Evolutionary conservation across 2,113 vertebrate genomes (phyloP).

Genomic region (Edolisoma coerulescens): DNA sequence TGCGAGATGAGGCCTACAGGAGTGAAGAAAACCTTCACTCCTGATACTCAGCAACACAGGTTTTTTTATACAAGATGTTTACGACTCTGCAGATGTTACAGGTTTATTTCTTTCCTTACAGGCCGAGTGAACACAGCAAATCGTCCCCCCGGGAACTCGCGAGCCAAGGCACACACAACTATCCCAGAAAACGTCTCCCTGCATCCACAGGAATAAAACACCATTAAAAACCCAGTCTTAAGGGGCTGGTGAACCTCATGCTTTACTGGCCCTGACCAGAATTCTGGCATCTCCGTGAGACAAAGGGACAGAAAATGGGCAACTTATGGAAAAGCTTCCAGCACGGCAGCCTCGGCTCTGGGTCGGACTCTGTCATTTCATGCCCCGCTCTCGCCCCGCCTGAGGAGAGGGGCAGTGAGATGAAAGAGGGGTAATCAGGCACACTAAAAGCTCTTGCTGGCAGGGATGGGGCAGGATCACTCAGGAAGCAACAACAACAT

Average conservation of each 20-base stretch:
- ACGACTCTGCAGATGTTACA: neutral
- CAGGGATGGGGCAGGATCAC: neutral
- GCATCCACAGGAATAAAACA: neutral
- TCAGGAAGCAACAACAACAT: neutral
- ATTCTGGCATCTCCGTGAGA: neutral
- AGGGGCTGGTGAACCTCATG: neutral
- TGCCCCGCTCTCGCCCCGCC: neutral
- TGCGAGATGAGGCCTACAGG: neutral
- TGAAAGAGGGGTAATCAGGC: neutral
- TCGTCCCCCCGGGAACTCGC: fast-evolving
- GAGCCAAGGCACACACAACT: neutral
- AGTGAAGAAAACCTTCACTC: neutral
- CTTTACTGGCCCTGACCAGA: neutral
- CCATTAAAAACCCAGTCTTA: neutral
- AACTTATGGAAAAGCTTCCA: neutral
- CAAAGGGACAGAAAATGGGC: fast-evolving
- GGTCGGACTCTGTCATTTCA: neutral
- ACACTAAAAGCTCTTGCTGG: neutral
- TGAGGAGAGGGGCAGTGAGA: neutral
- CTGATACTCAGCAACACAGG: neutral
- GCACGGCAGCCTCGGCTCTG: fast-evolving
- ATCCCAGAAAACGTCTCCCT: neutral
- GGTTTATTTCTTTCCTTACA: neutral
- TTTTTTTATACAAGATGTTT: neutral
- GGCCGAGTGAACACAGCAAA: neutral